Evolutionary conservation across 2,797 vertebrate species (phyloP).

Genomic region (Lagorchestes hirsutus): DNA sequence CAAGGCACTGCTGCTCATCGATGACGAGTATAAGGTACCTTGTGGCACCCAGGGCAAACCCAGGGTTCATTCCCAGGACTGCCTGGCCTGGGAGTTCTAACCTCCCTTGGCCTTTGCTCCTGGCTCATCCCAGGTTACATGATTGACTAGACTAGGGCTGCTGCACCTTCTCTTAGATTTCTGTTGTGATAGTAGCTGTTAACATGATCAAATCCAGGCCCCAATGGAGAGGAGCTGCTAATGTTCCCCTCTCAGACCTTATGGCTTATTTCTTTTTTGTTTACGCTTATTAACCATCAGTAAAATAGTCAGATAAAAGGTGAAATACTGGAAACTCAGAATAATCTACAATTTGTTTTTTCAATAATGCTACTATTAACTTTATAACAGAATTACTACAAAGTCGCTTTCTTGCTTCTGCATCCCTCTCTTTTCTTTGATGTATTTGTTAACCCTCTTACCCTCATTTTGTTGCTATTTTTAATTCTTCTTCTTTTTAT

Average conservation of each 20-base stretch:
- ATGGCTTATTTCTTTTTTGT: neutral
- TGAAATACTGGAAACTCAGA: neutral
- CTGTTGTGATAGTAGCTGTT: neutral
- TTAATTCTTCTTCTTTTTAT: neutral
- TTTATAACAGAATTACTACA: neutral
- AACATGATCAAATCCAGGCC: neutral
- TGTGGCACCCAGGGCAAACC: neutral
- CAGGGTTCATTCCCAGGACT: neutral
- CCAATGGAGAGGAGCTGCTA: neutral
- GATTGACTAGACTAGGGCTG: neutral
- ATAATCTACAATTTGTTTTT: neutral
- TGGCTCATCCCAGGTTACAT: accelerated
- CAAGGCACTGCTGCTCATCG: constrained; percentile 95
- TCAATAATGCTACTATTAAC: neutral
- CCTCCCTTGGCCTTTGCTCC: accelerated
- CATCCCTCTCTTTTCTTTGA: neutral
- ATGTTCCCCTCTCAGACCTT: constrained; percentile 23
- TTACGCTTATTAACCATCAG: neutral
- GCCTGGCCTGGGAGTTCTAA: neutral
- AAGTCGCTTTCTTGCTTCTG: neutral
- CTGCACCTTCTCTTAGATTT: neutral
- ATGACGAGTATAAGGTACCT: constrained; percentile 95
- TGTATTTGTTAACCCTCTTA: neutral
- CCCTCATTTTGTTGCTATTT: neutral
- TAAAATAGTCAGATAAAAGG: neutral